phyloP scores from a whole-genome alignment of 2,888 invertebrate genomes.

The Drosophila lutescens region DNA sequence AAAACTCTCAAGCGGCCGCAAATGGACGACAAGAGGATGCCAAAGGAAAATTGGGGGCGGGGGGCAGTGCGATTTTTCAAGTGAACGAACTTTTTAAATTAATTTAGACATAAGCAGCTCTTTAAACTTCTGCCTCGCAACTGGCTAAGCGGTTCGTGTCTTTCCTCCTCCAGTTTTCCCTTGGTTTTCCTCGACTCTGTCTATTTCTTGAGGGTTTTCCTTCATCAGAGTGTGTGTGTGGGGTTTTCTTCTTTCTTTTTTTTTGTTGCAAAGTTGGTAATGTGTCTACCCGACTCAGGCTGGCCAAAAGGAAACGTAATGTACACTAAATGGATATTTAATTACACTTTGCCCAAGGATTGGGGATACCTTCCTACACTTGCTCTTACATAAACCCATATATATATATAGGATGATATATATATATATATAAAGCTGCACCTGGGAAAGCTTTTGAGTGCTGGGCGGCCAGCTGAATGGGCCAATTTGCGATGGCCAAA shows the following conservation, averaged over 20 bases:
- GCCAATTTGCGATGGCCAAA: constrained; percentile 32
- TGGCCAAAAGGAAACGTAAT: constrained; percentile 71
- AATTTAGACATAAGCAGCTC: constrained; percentile 77
- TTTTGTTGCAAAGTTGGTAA: constrained; percentile 46
- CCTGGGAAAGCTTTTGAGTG: constrained; percentile 39
- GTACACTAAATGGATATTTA: constrained; percentile 79
- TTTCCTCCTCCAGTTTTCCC: constrained; percentile 18
- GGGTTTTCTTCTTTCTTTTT: constrained; percentile 3
- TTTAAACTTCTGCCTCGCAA: constrained; percentile 63
- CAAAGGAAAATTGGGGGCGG: no score
- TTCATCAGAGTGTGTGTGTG: constrained; percentile 1
- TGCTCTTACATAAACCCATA: constrained; percentile 5
- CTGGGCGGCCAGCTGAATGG: constrained; percentile 22
- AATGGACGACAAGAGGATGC: constrained; percentile 52
- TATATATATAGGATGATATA: neutral
- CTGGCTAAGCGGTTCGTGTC: constrained; percentile 41
- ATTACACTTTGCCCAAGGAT: constrained; percentile 66
- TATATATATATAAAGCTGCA: constrained; percentile 11
- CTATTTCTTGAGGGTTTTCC: constrained; percentile 4
- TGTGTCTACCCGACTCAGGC: constrained; percentile 69
- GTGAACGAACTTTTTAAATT: constrained; percentile 79
- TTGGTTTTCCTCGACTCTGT: constrained; percentile 3
- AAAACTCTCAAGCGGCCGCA: constrained; percentile 66
- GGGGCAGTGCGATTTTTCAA: constrained; percentile 67
- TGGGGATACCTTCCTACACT: constrained; percentile 1